phyloP scores from a whole-genome alignment of 2,113 vertebrate genomes.

The Willisornis vidua region DNA sequence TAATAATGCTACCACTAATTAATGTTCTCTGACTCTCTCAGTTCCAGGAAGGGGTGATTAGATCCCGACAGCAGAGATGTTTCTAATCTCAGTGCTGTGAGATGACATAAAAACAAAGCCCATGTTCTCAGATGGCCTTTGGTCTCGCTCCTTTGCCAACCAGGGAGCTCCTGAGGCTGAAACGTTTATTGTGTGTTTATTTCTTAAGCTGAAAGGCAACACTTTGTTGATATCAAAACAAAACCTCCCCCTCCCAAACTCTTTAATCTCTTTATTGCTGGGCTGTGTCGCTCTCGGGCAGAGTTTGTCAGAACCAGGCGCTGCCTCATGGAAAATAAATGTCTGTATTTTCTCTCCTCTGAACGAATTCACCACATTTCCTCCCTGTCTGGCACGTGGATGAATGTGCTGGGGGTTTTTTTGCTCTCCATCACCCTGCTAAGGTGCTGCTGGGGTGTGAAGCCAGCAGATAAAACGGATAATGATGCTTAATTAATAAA shows the following conservation, averaged over 20 bases:
- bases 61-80: background rate
- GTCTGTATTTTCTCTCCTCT: background rate
- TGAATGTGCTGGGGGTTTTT: background rate
- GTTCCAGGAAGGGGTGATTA: background rate
- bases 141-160: background rate
- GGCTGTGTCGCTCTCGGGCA: constrained; percentile 5
- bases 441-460: background rate
- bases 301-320: background rate
- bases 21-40: background rate
- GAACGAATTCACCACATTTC: background rate
- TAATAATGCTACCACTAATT: background rate
- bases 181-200: background rate
- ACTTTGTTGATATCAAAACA: constrained; percentile 3
- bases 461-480: background rate
- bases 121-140: background rate
- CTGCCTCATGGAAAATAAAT: constrained; percentile 20
- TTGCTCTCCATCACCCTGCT: background rate
- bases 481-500: background rate
- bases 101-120: background rate
- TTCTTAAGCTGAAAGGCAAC: background rate
- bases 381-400: background rate
- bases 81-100: background rate
- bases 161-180: background rate
- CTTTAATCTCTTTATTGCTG: constrained; percentile 25
- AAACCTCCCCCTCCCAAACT: background rate